Conservation (phyloP, 2,113 vertebrate species). For the Pterocles orientalis region DNA sequence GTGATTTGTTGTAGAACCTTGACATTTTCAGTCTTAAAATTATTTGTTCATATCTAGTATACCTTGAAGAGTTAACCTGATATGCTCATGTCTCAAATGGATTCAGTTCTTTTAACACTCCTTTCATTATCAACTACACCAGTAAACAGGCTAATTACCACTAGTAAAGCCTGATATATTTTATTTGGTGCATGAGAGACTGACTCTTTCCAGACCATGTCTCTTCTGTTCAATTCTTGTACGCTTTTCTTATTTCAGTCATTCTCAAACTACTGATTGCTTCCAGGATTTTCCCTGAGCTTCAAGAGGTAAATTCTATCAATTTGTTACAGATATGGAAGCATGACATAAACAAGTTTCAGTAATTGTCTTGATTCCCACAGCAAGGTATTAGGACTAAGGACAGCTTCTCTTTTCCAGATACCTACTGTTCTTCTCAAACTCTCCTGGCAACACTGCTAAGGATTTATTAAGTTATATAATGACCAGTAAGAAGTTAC, state of each 20-base stretch:
- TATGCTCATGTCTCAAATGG: not conserved
- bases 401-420: not conserved
- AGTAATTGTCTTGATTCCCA: not conserved
- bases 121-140: not conserved
- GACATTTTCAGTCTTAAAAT: not conserved
- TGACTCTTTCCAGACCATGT: not conserved
- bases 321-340: not conserved
- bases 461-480: not conserved
- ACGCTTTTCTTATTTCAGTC: not conserved
- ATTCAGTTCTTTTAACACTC: not conserved
- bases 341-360: not conserved
- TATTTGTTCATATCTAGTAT: not conserved
- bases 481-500: not conserved
- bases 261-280: not conserved
- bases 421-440: not conserved
- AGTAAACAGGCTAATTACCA: not conserved
- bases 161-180: not conserved
- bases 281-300: not conserved
- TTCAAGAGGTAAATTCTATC: not conserved
- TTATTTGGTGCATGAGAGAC: not conserved
- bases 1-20: not conserved
- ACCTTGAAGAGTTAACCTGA: not conserved
- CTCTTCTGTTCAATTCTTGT: not conserved
- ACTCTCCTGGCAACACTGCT: not conserved
- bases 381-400: not conserved